These are phyloP conservation scores for Tarsius wallacei DNA, from an alignment of 2,797 vertebrate species.

Conservation along the genomic window DNA sequence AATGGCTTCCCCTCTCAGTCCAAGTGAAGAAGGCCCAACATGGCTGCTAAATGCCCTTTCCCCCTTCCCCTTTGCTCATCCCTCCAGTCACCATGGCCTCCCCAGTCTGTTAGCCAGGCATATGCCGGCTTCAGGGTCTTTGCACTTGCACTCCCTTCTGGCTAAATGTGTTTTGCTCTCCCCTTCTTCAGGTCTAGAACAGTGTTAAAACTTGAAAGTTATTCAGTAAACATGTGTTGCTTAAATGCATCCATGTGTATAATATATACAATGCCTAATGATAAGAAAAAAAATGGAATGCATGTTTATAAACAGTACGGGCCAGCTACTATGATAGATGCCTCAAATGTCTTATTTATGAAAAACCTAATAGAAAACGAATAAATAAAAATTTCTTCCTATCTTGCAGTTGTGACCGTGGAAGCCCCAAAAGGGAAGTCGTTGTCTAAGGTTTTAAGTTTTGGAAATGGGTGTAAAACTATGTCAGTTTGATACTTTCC, in stretches of 20 bases:
- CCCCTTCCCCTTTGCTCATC: neutral
- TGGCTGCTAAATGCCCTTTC: too few species aligned
- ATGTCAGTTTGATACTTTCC: neutral
- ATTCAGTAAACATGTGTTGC: neutral
- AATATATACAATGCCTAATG: neutral
- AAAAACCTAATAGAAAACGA: neutral
- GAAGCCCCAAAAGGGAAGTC: neutral
- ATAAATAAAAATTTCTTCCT: neutral
- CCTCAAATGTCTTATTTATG: neutral
- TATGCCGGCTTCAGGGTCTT: neutral
- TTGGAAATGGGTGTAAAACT: neutral
- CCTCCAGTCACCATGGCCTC: neutral
- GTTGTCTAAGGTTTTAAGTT: neutral
- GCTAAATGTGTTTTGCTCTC: neutral
- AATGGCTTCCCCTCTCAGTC: neutral
- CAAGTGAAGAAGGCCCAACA: neutral
- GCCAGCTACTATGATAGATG: neutral
- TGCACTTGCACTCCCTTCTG: neutral
- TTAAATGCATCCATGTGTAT: neutral
- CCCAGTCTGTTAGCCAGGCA: accelerated
- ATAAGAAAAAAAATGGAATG: neutral
- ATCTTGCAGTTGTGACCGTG: neutral
- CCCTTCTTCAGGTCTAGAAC: neutral
- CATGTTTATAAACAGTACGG: neutral
- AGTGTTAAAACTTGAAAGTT: neutral